Base-by-base conservation (phyloP, 1,140 invertebrate genomes). In the Oreohelix idahoensis region DNA sequence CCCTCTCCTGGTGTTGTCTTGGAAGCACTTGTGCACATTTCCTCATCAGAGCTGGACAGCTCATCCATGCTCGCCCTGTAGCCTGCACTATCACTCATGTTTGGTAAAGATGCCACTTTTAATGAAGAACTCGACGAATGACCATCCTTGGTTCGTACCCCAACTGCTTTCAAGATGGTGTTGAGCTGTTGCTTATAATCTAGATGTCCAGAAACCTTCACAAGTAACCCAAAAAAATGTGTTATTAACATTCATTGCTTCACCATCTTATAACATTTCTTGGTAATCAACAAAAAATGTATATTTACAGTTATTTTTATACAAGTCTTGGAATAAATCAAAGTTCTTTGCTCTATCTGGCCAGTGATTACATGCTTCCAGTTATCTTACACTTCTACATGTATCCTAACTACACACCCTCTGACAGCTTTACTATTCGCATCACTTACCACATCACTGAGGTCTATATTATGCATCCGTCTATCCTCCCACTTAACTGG, bases 181-280 rank as follows among this genome's bases (percentile, higher is more conserved):
- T 93, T 92, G 84, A 96, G 93, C 88, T 95, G 95, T 32, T 94
- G 93, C 29, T 93, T 92, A 90, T 96, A 96, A 86, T 96, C 95
- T 88, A 93, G 93, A 83, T 92, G 92, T 2, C 91, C 91, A 82
- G 83, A 87, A 15, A 92, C 90, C 92, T 92, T 69, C 29, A 71
- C 5, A 45, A 45, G 15, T 45, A 45, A 45, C 5, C 42, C 5
- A 45, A 5, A 45, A 45, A 5, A 45, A 45, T 45, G 42, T 8
- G 15, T 45, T 45, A 45, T 45, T 8, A 8, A 45, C 42, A 45
- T 45, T 45, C 42, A 5, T 15, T 45, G 42, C 42, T 8, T 45
- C 5, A 5, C 42, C 15, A 8, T 15, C 5, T 45, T 45, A 45
- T 8, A 45, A 45, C 42, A 45, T 45, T 45, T 15, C 42, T 8